Conservation (phyloP, 2,888 invertebrate genomes). For the Dioctria rufipes region DNA sequence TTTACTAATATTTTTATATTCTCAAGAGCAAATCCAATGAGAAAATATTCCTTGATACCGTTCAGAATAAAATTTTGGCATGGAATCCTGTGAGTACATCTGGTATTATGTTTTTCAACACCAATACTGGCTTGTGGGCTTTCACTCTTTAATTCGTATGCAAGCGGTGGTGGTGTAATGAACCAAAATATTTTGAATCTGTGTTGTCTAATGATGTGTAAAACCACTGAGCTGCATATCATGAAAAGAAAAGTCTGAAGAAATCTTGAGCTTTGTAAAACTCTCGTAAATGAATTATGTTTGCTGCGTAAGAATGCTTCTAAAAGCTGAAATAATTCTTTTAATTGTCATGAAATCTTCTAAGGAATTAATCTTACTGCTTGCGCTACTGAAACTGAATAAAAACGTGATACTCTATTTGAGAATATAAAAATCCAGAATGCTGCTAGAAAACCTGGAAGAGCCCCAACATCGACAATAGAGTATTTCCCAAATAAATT, state of each 20-base stretch:
- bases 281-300: slow-evolving; percentile 59
- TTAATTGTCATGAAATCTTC: background rate
- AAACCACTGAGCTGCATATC: slow-evolving; percentile 64
- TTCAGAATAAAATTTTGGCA: slow-evolving; percentile 59
- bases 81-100: slow-evolving; percentile 58
- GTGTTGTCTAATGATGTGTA: slow-evolving; percentile 62
- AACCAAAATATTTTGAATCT: slow-evolving; percentile 64
- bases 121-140: background rate
- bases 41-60: slow-evolving; percentile 63
- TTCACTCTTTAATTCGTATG: no score
- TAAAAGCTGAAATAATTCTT: background rate
- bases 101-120: background rate
- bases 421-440: slow-evolving; percentile 57
- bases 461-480: slow-evolving; percentile 57
- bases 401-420: slow-evolving; percentile 61
- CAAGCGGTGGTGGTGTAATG: slow-evolving; percentile 57
- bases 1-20: slow-evolving; percentile 60
- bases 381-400: slow-evolving; percentile 63
- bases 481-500: slow-evolving; percentile 62
- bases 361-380: slow-evolving; percentile 62
- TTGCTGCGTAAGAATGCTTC: slow-evolving; percentile 60
- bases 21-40: slow-evolving; percentile 64
- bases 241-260: slow-evolving; percentile 65
- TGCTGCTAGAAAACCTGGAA: slow-evolving; percentile 61
- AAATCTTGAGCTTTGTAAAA: slow-evolving; percentile 59